Conservation (phyloP, 2,113 vertebrate genomes). For the Peucedramus taeniatus region DNA sequence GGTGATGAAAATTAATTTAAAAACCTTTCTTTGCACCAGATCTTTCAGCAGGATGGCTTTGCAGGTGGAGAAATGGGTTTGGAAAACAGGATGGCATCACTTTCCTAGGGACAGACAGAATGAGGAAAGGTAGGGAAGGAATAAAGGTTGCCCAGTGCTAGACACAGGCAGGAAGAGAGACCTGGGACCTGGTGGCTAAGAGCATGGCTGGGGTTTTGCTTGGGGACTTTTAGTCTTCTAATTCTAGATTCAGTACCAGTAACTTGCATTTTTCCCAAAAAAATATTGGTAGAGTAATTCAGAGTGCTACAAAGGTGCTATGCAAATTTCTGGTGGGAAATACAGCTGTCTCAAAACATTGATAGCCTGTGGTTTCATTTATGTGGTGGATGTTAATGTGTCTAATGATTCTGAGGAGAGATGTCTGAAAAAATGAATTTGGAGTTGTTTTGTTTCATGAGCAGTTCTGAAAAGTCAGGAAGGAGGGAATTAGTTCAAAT, state of each 20-base stretch:
- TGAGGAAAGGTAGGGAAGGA: background rate
- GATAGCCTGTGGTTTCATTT: conserved; percentile 70
- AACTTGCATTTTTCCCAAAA: background rate
- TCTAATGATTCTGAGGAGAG: conserved; percentile 43
- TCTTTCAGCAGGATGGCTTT: background rate
- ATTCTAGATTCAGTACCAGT: background rate
- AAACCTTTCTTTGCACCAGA: background rate
- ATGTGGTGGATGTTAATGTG: conserved; percentile 61
- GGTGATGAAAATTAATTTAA: background rate
- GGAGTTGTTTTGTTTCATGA: conserved; percentile 36
- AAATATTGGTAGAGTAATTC: background rate
- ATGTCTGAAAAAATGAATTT: conserved; percentile 51
- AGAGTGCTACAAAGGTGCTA: conserved; percentile 35
- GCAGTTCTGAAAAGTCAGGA: conserved; percentile 50
- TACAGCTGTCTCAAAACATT: conserved; percentile 57
- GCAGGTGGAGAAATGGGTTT: background rate
- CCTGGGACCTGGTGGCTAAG: background rate
- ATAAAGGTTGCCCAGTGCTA: background rate
- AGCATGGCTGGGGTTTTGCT: background rate
- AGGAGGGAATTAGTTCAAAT: conserved; percentile 53
- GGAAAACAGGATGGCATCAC: background rate
- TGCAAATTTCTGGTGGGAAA: conserved; percentile 64
- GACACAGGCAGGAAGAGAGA: background rate
- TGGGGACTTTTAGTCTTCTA: background rate
- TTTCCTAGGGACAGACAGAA: background rate